Evolutionary conservation across 2,113 vertebrate species (phyloP), one percentile per base, ranked within the genome.

Genomic region (Sula dactylatra): DNA sequence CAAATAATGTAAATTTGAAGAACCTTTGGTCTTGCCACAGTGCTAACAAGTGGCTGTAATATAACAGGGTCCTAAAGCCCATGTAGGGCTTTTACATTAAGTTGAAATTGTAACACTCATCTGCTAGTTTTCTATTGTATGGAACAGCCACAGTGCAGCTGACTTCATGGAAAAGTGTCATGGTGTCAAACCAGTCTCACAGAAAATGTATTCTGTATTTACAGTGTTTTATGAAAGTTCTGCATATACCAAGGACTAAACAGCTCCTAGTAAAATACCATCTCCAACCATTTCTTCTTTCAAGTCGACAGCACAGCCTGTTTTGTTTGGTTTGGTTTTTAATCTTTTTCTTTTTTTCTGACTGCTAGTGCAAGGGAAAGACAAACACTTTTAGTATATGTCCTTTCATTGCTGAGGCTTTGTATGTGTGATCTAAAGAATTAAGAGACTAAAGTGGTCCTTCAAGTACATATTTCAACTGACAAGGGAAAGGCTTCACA

Each of bases 41-140:
- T 27, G 25, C 32, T 44, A 67, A 74, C 4, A 45, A 91, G 47
- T 29, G 40, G 26, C 19, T 71, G 42, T 31, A 74, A 61, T 24
- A 8, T 6, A 83, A 73, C 6, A 49, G 24, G 10, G 32, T 34
- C 34, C 72, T 59, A 88, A 83, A 80, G 20, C 16, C 7, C 69
- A 72, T 0, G 0, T 6, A 47, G 27, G 10, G 34, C 17, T 94
- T 82, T 52, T 38, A 38, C 1, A 0, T 31, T 47, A 47, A 58
- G 16, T 26, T 61, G 74, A 87, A 79, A 90, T 18, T 11, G 47
- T 58, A 79, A n/a, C 26, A 50, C 11, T 38, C 21, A 54, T 56
- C 27, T 85, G n/a, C 9, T 38, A 44, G 16, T 80, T 47, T 47
- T 45, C 18, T 59, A 34, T 9, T 65, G 54, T 47, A 58, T 66